These are phyloP conservation scores for Acronicta aceris DNA, from an alignment of 2,888 invertebrate species.

Conservation along the genomic window DNA sequence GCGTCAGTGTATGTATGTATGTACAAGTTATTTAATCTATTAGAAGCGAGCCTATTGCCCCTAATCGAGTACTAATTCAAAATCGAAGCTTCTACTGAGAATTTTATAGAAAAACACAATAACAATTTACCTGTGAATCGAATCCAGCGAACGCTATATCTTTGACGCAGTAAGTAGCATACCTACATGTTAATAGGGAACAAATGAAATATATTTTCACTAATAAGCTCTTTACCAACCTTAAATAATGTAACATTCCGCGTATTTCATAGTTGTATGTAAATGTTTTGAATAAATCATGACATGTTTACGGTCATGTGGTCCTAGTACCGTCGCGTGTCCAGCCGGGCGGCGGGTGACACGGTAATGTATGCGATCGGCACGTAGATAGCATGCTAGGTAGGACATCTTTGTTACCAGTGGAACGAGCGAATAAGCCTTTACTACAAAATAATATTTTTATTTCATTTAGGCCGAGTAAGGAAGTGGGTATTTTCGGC, in stretches of 20 bases:
- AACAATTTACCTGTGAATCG: too few relatives aligned
- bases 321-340: conserved; percentile 32
- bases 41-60: too few relatives aligned
- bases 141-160: too few relatives aligned
- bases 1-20: too few relatives aligned
- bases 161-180: too few relatives aligned
- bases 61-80: too few relatives aligned
- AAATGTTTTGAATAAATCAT: conserved; percentile 44
- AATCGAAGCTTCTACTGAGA: too few relatives aligned
- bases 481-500: too few relatives aligned
- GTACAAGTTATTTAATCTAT: too few relatives aligned
- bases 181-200: too few relatives aligned
- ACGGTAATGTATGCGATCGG: conserved; percentile 34
- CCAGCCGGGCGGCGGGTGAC: neutral
- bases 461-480: neutral
- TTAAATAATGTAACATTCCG: conserved; percentile 8
- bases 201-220: neutral
- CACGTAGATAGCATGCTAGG: conserved; percentile 11
- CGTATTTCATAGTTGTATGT: conserved; percentile 23
- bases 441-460: conserved; percentile 2
- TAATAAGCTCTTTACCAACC: neutral
- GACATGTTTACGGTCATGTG: conserved; percentile 28
- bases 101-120: too few relatives aligned
- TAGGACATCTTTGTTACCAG: neutral
- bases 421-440: conserved; percentile 12